A percentile compares a stretch with the other conserved stretches of the same genome.
Conservation (phyloP, 1,140 invertebrate genomes). For the Euwallacea similis region DNA sequence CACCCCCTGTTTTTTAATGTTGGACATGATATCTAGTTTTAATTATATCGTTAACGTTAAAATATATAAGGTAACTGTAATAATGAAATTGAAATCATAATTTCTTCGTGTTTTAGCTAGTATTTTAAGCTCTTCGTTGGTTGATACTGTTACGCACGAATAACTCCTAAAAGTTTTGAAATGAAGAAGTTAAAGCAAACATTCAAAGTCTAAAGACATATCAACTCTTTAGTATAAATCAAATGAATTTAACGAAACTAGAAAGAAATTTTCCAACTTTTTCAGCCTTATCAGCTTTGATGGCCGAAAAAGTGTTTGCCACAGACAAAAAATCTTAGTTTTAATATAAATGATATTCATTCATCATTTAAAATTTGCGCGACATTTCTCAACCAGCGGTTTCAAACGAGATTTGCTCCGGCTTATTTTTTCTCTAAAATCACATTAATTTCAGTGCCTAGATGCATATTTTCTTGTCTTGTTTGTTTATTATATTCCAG, state of each 20-base stretch:
- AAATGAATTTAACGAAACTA: background rate
- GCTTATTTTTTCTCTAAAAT: constrained; percentile 15
- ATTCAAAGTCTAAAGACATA: background rate
- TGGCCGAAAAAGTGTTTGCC: constrained; percentile 3
- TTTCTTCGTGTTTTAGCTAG: too few species aligned
- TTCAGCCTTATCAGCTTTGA: constrained; percentile 9
- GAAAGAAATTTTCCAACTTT: background rate
- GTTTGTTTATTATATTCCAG: constrained; percentile 1
- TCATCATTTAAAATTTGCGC: constrained; percentile 18
- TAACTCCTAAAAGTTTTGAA: too few species aligned
- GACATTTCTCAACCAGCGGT: background rate
- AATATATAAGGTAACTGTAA: too few species aligned
- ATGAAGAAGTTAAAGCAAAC: background rate
- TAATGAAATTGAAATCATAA: too few species aligned
- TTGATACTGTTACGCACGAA: too few species aligned
- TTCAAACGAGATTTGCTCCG: constrained; percentile 11
- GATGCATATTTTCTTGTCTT: constrained; percentile 12
- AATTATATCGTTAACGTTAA: too few species aligned
- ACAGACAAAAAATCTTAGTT: constrained; percentile 8
- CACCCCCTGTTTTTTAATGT: too few species aligned
- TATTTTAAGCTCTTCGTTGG: too few species aligned
- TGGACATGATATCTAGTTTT: too few species aligned
- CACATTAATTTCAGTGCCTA: constrained; percentile 20
- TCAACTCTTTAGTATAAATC: background rate
- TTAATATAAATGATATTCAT: constrained; percentile 25